Percentiles rank a stretch among this genome's conserved stretches.
These are phyloP conservation scores for Phocoena sinus DNA, from an alignment of 2,113 vertebrate genomes.

Conservation along the genomic window DNA sequence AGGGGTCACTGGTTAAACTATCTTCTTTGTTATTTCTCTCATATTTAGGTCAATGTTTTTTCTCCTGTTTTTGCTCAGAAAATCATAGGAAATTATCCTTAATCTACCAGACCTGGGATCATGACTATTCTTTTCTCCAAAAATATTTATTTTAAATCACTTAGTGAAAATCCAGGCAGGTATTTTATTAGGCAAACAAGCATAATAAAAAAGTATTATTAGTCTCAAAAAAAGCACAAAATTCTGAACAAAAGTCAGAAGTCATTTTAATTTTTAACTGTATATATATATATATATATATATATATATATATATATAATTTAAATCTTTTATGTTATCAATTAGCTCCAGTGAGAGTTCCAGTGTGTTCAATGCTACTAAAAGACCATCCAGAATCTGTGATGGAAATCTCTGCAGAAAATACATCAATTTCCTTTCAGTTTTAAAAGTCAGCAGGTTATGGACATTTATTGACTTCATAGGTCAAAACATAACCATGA, in stretches of 20 bases:
- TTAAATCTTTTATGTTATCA: background rate
- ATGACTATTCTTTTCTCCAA: background rate
- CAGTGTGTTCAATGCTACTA: background rate
- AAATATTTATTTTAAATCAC: background rate
- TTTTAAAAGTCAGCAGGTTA: background rate
- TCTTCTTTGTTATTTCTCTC: background rate
- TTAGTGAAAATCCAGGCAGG: background rate
- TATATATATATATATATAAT: background rate
- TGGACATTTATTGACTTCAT: background rate
- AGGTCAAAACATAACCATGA: background rate
- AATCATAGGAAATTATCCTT: background rate
- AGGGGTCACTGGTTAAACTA: background rate
- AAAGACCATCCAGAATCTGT: background rate
- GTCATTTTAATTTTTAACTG: background rate
- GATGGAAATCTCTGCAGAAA: background rate
- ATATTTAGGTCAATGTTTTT: background rate
- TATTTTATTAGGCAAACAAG: conserved; percentile 3
- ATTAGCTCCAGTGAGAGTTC: background rate
- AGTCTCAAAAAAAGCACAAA: background rate
- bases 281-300: background rate
- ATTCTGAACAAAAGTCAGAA: background rate
- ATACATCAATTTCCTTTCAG: background rate
- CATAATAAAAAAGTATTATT: background rate
- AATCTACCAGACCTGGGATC: background rate
- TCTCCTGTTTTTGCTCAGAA: background rate